phyloP scores from a whole-genome alignment of 1,140 invertebrate species.

The Ephestia elutella region DNA sequence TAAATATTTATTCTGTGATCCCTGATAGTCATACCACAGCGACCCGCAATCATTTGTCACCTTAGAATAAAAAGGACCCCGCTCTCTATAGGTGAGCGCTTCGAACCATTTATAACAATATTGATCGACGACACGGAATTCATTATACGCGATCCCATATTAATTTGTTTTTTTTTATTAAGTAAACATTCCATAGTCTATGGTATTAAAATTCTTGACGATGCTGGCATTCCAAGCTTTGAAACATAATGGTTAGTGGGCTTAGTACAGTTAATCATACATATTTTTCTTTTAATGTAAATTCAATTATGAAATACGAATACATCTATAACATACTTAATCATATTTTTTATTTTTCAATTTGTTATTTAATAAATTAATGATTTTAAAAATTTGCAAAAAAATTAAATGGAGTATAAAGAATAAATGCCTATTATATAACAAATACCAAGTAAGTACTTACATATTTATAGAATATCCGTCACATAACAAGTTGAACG shows the following conservation, averaged over 20 bases:
- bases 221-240: background rate
- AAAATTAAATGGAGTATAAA: too few species aligned
- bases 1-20: too few species aligned
- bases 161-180: constrained; percentile 4
- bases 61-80: constrained; percentile 2
- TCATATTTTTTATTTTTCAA: too few species aligned
- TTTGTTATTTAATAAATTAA: too few species aligned
- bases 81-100: background rate
- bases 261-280: too few species aligned
- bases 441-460: background rate
- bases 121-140: background rate
- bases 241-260: background rate
- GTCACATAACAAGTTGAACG: constrained; percentile 12
- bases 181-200: constrained; percentile 2
- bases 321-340: too few species aligned
- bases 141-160: background rate
- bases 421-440: too few species aligned
- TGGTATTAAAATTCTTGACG: constrained; percentile 2
- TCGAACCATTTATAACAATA: constrained; percentile 1
- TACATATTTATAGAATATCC: constrained; percentile 12
- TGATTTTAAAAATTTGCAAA: too few species aligned
- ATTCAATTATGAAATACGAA: too few species aligned
- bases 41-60: background rate
- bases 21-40: background rate
- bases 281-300: too few species aligned